Base-by-base conservation (phyloP, 2,113 vertebrate species). In the Elanoides forficatus region DNA sequence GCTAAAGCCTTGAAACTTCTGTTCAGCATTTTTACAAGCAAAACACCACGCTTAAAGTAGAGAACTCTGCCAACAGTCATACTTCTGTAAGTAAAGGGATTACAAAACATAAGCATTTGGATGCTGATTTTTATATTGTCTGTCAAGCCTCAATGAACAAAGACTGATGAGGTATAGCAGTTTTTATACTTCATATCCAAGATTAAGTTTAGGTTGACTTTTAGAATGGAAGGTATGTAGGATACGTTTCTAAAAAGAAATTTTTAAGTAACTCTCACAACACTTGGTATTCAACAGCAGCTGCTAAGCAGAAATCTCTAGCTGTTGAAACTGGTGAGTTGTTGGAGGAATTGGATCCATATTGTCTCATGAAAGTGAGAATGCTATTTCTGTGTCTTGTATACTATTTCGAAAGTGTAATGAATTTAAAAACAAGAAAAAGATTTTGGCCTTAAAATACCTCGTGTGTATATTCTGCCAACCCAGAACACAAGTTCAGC, bases 71-170 rank as follows among this genome's bases (percentile, higher is more conserved):
- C 93, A 92, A 7, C 60, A 85, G 70, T 30, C 91, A 16, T 68
- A 30, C 59, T 82, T 25, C n/a, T 50, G 83, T 62, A 32, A 95
- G 81, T 47, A 38, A 45, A 84, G 62, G 94, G 95, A 93, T 97
- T 91, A 56, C 5, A 88, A 70, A 91, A 82, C 32, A 38, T 38
- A 82, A 71, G 48, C 50, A 2, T 42, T 34, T n/a, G 92, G 68
- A 80, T 95, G 59, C 30, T 71, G 88, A 56, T 86, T 97, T 95
- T 94, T 95, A 58, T 79, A 12, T 66, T 27, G 59, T 60, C 96
- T 92, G 83, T 90, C 93, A 73, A 86, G 45, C 70, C 91, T 93
- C 83, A 73, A 21, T 42, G 59, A 88, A 58, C 82, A 59, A 21
- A 91, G 92, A 2, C 36, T 45, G 85, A 34, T 3, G 68, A 84